Evolutionary conservation across 2,113 vertebrate genomes (phyloP), one percentile per base, ranked within the genome.

Genomic region (Odontesthes bonariensis): DNA sequence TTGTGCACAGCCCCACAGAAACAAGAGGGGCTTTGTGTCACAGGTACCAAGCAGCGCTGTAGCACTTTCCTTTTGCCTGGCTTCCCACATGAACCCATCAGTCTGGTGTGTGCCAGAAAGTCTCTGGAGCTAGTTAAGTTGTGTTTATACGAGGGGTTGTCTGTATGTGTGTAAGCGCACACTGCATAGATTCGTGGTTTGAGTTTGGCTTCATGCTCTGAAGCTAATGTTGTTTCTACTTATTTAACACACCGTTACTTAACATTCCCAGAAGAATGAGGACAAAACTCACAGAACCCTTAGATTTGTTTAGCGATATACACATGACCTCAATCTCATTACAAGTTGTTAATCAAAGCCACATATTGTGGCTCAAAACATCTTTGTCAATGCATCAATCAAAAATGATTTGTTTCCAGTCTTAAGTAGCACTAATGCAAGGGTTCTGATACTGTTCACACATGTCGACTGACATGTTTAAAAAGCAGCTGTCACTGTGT

Each of bases 11-110:
- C n/a, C n/a, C n/a, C n/a, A n/a, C 22, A 57, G 81, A 79, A 85
- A 92, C 89, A 92, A 90, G 72, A 42, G 68, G 69, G 76, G 75
- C 83, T 87, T 90, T 92, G 88, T 90, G 71, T 82, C 73, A 81
- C 69, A 68, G 33, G 65, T 70, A 82, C 58, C 79, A 42, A 62
- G 49, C 80, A 68, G 52, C 32, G 51, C 42, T 76, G 42, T 44
- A 75, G 46, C n/a, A 51, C 69, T 79, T 73, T 73, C 70, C 13
- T 49, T 78, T 49, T 52, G 70, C 59, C 76, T 65, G 73, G 51
- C 81, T 83, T 77, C 72, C 66, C 64, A 57, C 61, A 63, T 76
- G 61, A 83, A 85, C 84, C 72, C 75, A 79, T 80, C 67, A 84
- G 73, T 61, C 65, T 56, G 38, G 57, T 86, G 62, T 86, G 76